Percentiles rank a stretch among this genome's conserved stretches.
phyloP scores from a whole-genome alignment of 2,797 vertebrate genomes.

The Macrochelys suwanniensis region DNA sequence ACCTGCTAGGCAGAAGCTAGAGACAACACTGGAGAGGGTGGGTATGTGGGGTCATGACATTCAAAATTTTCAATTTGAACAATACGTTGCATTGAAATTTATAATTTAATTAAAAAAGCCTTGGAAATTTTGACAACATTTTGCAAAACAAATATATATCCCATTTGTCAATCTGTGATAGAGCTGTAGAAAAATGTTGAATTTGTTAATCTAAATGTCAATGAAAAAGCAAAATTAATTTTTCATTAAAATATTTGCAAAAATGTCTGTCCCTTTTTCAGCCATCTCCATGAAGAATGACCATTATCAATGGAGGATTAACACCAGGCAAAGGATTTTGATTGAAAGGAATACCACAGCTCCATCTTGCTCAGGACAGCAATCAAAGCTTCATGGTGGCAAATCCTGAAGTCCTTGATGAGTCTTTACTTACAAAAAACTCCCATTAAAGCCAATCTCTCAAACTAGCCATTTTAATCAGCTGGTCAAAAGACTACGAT shows the following conservation, averaged over 20 bases:
- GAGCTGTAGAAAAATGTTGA: fast-evolving
- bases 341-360: background rate
- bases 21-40: slow-evolving; percentile 20
- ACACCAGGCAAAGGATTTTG: background rate
- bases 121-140: slow-evolving; percentile 26
- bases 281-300: background rate
- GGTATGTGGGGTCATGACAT: background rate
- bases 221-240: background rate
- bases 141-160: background rate
- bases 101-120: slow-evolving; percentile 41
- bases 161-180: background rate
- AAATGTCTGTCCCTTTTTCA: background rate
- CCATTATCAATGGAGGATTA: background rate
- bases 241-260: background rate
- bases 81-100: slow-evolving; percentile 39
- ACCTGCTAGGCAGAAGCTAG: background rate
- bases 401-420: background rate
- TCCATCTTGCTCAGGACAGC: background rate
- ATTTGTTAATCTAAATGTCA: background rate
- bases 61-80: slow-evolving; percentile 73
- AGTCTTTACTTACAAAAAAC: background rate
- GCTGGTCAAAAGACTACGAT: background rate
- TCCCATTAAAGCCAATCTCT: background rate
- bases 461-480: background rate
- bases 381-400: background rate